Conservation (phyloP, 1,140 invertebrate genomes). For the Heliconius hewitsoni region DNA sequence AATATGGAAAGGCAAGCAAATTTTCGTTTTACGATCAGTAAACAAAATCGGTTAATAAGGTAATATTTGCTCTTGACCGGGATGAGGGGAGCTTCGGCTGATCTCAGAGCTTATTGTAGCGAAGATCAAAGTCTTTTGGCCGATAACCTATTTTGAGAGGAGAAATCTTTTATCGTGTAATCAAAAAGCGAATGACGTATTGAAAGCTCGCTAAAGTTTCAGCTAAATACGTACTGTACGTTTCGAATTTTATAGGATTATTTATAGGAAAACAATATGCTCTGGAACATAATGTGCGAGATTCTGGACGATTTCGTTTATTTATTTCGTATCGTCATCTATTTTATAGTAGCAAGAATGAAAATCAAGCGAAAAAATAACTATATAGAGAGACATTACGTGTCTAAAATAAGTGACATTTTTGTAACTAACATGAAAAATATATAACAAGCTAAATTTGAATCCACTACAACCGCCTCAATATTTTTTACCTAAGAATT, state of each 20-base stretch:
- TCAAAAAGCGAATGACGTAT: constrained; percentile 10
- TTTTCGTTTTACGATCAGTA: constrained; percentile 37
- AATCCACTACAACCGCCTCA: too few relatives aligned
- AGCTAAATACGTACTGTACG: background rate
- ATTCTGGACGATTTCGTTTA: too few relatives aligned
- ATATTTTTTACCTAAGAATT: too few relatives aligned
- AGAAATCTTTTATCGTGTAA: constrained; percentile 9
- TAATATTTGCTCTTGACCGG: constrained; percentile 26
- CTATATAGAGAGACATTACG: too few relatives aligned
- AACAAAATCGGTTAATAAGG: constrained; percentile 32
- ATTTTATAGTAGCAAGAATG: too few relatives aligned
- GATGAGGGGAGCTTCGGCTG: constrained; percentile 13
- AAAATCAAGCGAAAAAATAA: too few relatives aligned
- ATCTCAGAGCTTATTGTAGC: constrained; percentile 21
- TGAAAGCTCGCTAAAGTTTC: background rate
- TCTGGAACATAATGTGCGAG: background rate
- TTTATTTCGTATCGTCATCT: too few relatives aligned
- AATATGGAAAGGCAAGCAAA: constrained; percentile 29
- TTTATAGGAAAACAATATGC: constrained; percentile 4
- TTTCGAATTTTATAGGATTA: background rate
- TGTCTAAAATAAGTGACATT: too few relatives aligned
- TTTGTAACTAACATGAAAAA: too few relatives aligned
- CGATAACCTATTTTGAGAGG: constrained; percentile 5
- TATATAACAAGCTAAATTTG: too few relatives aligned
- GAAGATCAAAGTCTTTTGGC: constrained; percentile 20